A percentile compares a stretch with the other conserved stretches of the same genome.
Evolutionary conservation across 2,888 invertebrate species (phyloP).

Genomic region (Dynastes maya): DNA sequence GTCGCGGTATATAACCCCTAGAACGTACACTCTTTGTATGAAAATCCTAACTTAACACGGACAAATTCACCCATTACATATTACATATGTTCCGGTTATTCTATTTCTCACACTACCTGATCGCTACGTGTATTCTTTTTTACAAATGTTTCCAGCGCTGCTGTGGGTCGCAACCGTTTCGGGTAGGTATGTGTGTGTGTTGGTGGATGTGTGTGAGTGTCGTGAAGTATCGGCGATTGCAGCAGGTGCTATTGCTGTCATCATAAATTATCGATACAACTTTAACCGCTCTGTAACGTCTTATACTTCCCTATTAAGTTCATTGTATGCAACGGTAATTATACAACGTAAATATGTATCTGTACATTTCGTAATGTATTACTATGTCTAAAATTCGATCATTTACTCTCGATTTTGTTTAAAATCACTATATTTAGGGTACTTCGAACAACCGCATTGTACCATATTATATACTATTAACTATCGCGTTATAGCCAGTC

Average conservation of each 20-base stretch:
- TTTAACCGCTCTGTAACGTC: conserved; percentile 68
- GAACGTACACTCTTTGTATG: neutral
- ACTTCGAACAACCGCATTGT: too few relatives aligned
- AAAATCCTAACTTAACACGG: neutral
- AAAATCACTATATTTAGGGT: too few relatives aligned
- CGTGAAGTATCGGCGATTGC: conserved; percentile 68
- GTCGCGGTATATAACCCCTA: too few relatives aligned
- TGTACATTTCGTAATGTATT: conserved; percentile 17
- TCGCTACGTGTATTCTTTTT: conserved; percentile 1
- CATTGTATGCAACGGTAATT: conserved; percentile 57
- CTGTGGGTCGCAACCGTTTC: conserved; percentile 34
- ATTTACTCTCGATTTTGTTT: neutral
- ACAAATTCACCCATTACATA: conserved; percentile 26
- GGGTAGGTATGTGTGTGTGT: conserved; percentile 17
- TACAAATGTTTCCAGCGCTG: neutral
- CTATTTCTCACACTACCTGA: conserved; percentile 22
- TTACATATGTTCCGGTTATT: conserved; percentile 26
- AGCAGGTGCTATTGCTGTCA: conserved; percentile 71
- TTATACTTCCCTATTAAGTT: conserved; percentile 65
- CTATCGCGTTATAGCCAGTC: too few relatives aligned
- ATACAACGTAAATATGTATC: conserved; percentile 7
- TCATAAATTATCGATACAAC: conserved; percentile 69
- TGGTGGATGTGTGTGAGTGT: conserved; percentile 9
- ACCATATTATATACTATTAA: too few relatives aligned
- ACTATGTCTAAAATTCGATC: conserved; percentile 1